Conservation (phyloP, 1,140 invertebrate genomes). For the Aricia agestis region DNA sequence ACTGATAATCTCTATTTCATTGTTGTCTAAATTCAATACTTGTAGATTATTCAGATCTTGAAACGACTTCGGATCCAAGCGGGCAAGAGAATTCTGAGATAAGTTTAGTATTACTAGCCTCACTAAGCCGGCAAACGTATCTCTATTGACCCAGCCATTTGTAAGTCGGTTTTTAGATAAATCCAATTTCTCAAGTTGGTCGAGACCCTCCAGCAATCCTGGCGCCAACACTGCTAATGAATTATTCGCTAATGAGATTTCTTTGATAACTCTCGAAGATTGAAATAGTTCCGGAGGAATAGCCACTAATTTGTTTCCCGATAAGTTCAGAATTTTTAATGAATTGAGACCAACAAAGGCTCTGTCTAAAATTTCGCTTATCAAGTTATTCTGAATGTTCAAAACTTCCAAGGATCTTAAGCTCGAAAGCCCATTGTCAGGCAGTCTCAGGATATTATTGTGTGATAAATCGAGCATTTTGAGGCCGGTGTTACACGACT, state of each 20-base stretch:
- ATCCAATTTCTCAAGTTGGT: slow-evolving; percentile 86
- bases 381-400: slow-evolving; percentile 84
- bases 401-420: slow-evolving; percentile 81
- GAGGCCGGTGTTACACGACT: slow-evolving; percentile 80
- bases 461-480: slow-evolving; percentile 85
- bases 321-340: slow-evolving; percentile 84
- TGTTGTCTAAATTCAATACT: slow-evolving; percentile 85
- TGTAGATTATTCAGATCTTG: slow-evolving; percentile 86
- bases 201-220: slow-evolving; percentile 85
- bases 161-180: slow-evolving; percentile 86
- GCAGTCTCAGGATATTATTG: slow-evolving; percentile 82
- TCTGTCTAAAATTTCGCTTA: slow-evolving; percentile 84
- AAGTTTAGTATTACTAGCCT: slow-evolving; percentile 87
- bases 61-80: slow-evolving; percentile 85
- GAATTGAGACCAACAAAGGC: slow-evolving; percentile 83
- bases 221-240: slow-evolving; percentile 86
- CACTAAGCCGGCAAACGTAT: slow-evolving; percentile 86
- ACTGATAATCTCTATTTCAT: slow-evolving; percentile 83
- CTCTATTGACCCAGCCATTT: slow-evolving; percentile 86
- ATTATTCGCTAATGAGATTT: slow-evolving; percentile 89
- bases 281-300: slow-evolving; percentile 87
- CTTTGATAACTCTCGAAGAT: slow-evolving; percentile 81
- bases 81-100: slow-evolving; percentile 82
- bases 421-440: slow-evolving; percentile 83
- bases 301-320: slow-evolving; percentile 85